Evolutionary conservation across 2,113 vertebrate genomes (phyloP).

Genomic region (Lepus timidus): DNA sequence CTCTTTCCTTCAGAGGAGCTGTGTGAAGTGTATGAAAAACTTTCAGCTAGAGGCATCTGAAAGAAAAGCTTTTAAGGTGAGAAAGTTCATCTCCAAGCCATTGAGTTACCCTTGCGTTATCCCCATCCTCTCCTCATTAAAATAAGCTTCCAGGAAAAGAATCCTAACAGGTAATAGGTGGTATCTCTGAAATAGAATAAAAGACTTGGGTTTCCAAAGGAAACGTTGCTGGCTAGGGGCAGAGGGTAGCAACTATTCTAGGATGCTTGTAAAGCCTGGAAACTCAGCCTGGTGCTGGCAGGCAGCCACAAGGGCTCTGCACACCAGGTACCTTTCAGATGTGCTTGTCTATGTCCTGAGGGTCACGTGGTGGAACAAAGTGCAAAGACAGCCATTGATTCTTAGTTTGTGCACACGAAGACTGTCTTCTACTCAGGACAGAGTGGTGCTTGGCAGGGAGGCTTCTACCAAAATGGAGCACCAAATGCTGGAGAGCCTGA

Average conservation of each 20-base stretch:
- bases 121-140: background rate
- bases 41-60: background rate
- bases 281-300: background rate
- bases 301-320: no score
- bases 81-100: background rate
- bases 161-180: no score
- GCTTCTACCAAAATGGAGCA: background rate
- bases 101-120: background rate
- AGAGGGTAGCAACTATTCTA: background rate
- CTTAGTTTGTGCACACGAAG: background rate
- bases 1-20: background rate
- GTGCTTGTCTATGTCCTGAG: background rate
- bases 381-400: background rate
- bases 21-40: background rate
- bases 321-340: background rate
- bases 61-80: background rate
- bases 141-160: background rate
- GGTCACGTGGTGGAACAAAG: background rate
- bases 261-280: background rate
- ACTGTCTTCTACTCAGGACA: background rate
- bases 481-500: background rate
- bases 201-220: background rate
- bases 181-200: background rate
- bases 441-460: background rate
- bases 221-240: accelerated